Evolutionary conservation across 2,113 vertebrate genomes (phyloP).

Genomic region (Ptychochromis oligacanthus): DNA sequence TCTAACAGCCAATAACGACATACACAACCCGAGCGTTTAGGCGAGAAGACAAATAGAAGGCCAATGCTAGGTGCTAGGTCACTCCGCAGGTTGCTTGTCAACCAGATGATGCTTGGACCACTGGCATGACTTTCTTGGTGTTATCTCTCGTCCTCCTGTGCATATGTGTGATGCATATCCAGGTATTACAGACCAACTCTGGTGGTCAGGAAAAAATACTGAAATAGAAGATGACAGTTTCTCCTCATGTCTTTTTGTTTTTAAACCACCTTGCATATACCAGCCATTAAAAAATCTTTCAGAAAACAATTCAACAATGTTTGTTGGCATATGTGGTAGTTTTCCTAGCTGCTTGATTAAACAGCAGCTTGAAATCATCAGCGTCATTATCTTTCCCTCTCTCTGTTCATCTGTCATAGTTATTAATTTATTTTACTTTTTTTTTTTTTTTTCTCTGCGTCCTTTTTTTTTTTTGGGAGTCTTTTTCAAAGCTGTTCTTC

Average conservation of each 20-base stretch:
- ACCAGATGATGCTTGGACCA: not conserved
- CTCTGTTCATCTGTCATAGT: not conserved
- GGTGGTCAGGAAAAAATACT: not conserved
- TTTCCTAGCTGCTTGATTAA: not conserved
- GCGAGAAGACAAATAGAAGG: not conserved
- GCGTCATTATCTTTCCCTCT: not conserved
- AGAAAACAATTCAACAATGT: not conserved
- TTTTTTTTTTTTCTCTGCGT: not conserved
- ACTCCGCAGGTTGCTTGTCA: not conserved
- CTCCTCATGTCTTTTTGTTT: slow-evolving; percentile 4
- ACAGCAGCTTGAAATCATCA: not conserved
- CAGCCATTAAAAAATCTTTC: not conserved
- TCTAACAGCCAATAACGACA: not conserved
- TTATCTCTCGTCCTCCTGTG: not conserved
- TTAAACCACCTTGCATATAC: slow-evolving; percentile 2
- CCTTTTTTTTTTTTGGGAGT: slow-evolving; percentile 19
- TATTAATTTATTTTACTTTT: not conserved
- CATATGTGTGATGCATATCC: not conserved
- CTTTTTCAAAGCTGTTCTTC: not conserved
- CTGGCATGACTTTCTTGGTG: not conserved
- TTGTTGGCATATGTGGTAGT: slow-evolving; percentile 12
- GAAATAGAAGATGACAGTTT: not conserved
- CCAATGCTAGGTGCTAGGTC: not conserved
- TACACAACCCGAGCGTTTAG: not conserved
- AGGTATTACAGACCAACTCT: not conserved